Percentiles rank a stretch among this genome's conserved stretches.
phyloP scores from a whole-genome alignment of 2,113 vertebrate species.

The Bubalus kerabau region DNA sequence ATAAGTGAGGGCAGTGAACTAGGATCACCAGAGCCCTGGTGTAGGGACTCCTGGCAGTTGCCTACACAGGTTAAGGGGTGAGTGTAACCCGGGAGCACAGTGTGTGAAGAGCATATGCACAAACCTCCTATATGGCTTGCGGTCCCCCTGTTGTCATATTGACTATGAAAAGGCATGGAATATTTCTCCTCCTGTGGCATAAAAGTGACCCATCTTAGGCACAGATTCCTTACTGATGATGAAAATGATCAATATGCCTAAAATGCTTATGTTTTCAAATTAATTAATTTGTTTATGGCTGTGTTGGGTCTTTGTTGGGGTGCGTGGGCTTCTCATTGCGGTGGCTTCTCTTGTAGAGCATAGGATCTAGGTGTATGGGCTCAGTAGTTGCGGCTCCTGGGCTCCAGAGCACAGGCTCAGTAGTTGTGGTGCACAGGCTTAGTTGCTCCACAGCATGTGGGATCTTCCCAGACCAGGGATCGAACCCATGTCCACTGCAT shows the following conservation, averaged over 20 bases:
- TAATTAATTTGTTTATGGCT: neutral
- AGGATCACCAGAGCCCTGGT: neutral
- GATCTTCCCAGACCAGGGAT: neutral
- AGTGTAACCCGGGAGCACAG: neutral
- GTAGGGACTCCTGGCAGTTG: neutral
- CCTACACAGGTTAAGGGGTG: neutral
- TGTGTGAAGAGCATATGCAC: neutral
- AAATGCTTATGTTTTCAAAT: neutral
- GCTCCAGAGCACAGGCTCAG: neutral
- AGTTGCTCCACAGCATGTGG: neutral
- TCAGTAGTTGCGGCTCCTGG: neutral
- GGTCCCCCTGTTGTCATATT: neutral
- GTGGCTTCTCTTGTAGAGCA: neutral
- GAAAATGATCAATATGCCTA: neutral
- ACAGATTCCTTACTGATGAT: neutral
- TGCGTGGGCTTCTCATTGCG: neutral
- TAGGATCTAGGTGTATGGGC: rapidly evolving
- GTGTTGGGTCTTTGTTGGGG: neutral
- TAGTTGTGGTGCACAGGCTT: neutral
- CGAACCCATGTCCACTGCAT: neutral
- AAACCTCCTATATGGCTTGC: neutral
- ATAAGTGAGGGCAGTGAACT: neutral
- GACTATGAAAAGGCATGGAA: neutral
- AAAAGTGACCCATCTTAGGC: neutral
- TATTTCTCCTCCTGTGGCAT: neutral